phyloP scores from a whole-genome alignment of 2,113 vertebrate genomes.

The Herpetotheres cachinnans region DNA sequence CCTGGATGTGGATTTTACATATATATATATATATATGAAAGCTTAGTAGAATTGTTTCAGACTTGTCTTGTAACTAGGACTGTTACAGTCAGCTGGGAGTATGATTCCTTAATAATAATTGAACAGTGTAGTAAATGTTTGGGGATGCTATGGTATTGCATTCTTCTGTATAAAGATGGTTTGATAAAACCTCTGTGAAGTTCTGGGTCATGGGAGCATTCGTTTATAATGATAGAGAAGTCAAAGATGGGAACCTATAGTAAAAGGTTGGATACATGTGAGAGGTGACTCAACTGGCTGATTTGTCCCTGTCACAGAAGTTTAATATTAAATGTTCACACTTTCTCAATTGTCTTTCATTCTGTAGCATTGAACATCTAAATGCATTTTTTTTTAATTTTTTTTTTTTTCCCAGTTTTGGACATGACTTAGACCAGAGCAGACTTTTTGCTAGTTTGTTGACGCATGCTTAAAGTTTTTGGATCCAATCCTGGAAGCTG shows the following conservation, averaged over 20 bases:
- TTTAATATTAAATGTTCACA: not conserved
- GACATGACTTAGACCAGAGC: not conserved
- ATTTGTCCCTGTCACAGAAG: not conserved
- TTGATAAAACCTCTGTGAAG: not conserved
- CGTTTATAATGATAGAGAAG: not conserved
- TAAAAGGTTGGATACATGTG: fast-evolving
- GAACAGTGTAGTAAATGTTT: not conserved
- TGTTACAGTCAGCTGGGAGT: not conserved
- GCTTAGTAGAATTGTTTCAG: not conserved
- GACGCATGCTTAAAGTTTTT: not conserved
- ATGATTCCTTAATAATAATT: not conserved
- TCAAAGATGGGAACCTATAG: not conserved
- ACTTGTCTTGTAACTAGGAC: not conserved
- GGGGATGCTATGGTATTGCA: fast-evolving
- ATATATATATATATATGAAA: not conserved
- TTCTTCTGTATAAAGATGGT: not conserved
- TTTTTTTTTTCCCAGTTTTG: not conserved
- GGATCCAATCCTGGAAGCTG: constrained; percentile 4
- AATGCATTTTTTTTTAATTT: not conserved
- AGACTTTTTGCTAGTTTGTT: not conserved
- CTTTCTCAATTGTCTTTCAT: not conserved
- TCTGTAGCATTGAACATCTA: not conserved
- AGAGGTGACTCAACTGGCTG: not conserved
- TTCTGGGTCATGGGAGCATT: not conserved
- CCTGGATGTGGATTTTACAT: not conserved